A percentile compares a stretch with the other conserved stretches of the same genome.
Evolutionary conservation across 2,888 invertebrate genomes (phyloP).

Genomic region (Caenorhabditis japonica): DNA sequence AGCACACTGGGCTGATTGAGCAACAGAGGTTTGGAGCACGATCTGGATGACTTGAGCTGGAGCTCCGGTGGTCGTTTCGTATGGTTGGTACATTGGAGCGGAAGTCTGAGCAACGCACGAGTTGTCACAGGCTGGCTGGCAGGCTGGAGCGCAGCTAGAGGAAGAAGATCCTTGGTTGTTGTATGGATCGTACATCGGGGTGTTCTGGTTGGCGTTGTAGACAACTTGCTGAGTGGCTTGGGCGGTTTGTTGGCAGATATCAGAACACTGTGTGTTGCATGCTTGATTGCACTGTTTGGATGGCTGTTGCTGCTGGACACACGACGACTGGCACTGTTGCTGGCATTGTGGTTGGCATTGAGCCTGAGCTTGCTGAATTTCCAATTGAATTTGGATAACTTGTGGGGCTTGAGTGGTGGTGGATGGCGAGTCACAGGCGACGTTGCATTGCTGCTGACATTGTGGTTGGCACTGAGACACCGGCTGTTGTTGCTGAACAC

Average conservation of each 20-base stretch:
- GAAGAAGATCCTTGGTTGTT: no score
- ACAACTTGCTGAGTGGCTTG: slow-evolving; percentile 37
- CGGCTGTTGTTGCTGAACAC: slow-evolving; percentile 48
- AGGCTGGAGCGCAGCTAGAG: no score
- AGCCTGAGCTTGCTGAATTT: slow-evolving; percentile 43
- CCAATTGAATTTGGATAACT: slow-evolving; percentile 51
- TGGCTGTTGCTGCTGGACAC: slow-evolving; percentile 61
- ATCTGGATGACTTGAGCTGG: no score
- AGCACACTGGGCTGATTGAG: no score
- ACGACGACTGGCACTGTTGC: slow-evolving; percentile 59
- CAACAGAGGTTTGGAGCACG: no score
- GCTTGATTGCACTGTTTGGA: slow-evolving; percentile 51
- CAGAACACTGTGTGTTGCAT: slow-evolving; percentile 55
- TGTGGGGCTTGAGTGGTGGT: slow-evolving; percentile 54
- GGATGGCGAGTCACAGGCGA: slow-evolving; percentile 41
- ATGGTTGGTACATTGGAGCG: no score
- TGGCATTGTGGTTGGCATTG: slow-evolving; percentile 64
- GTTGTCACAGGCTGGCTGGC: no score
- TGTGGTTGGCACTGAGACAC: slow-evolving; percentile 51
- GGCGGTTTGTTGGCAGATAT: slow-evolving; percentile 54
- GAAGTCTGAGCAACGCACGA: no score
- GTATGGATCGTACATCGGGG: no score
- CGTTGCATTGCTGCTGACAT: slow-evolving; percentile 52
- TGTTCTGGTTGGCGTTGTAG: no score
- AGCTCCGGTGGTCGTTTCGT: no score